Conservation (phyloP, 1,140 invertebrate species). For the Saxidomus purpurata region DNA sequence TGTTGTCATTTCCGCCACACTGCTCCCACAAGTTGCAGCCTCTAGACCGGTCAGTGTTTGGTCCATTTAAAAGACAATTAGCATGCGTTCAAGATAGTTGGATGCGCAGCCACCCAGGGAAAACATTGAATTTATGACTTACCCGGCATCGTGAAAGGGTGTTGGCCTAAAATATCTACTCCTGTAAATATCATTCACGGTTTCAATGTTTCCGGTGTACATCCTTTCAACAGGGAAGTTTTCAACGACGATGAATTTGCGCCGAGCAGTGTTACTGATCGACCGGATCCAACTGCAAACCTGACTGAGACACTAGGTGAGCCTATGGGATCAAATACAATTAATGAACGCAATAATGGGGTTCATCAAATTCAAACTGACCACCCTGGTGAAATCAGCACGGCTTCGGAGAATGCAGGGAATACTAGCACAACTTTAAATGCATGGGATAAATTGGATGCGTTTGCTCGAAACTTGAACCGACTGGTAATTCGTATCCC, state of each 20-base stretch:
- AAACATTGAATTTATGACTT: slow-evolving; percentile 49
- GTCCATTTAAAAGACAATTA: slow-evolving; percentile 83
- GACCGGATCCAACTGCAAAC: slow-evolving; percentile 10
- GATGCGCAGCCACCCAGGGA: slow-evolving; percentile 59
- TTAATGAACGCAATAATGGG: background rate
- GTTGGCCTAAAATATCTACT: background rate
- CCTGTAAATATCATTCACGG: slow-evolving; percentile 1
- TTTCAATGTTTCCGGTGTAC: background rate
- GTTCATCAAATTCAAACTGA: background rate
- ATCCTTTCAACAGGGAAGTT: background rate
- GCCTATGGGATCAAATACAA: background rate
- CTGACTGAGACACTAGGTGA: background rate
- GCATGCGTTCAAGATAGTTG: slow-evolving; percentile 10
- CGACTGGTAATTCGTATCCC: background rate
- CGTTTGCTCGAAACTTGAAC: background rate
- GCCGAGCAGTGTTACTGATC: slow-evolving; percentile 26
- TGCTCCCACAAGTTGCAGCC: slow-evolving; percentile 31
- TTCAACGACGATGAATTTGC: background rate
- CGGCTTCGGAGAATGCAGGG: background rate
- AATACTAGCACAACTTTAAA: background rate
- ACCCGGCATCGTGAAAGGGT: background rate
- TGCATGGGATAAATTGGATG: background rate
- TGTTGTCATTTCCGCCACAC: slow-evolving; percentile 72
- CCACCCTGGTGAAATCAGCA: background rate
- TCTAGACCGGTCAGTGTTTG: slow-evolving; percentile 55